Evolutionary conservation across 1,140 invertebrate species (phyloP), one percentile per base, ranked within the genome.

Genomic region (Meloidogyne hapla): DNA sequence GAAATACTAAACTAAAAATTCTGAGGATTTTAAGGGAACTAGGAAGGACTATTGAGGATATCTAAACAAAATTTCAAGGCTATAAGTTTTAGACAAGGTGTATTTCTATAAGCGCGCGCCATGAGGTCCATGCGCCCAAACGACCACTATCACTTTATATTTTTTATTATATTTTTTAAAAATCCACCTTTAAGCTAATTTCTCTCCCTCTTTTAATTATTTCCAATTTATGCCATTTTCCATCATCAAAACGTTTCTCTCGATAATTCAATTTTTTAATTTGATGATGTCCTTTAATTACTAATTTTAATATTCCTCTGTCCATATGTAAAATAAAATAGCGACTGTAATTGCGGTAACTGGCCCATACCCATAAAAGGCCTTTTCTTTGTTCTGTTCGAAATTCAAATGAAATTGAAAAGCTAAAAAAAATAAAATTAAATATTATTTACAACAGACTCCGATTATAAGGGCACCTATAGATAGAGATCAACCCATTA

Each of bases 351-450:
- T 87, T 84, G 70, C 82, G 82, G 81, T 86, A 86, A 68, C 77
- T 86, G 33, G 85, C 84, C 85, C 85, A 86, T 13, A 73, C 69
- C 85, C 85, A 86, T 10, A 86, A 62, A 66, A 86, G 77, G 45
- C 84, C 84, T 61, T 85, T 77, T 9, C 65, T 21, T 42, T 80
- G 38, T 18, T 62, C 61, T 2, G 84, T 87, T 63, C 74, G 68
- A 28, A 85, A 66, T n/a, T 62, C 28, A 21, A 85, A 75, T 12
- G 72, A 40, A 12, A 85, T 13, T 26, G 72, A 80, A 77, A 86
- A 86, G 21, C 84, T 84, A 67, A 67, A 82, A 66, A 15, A 48
- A n/a, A 78, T 25, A 66, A 75, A 79, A 45, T 12, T 56, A 67
- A 42, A 23, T 28, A 23, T n/a, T n/a, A n/a, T n/a, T n/a, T n/a